Evolutionary conservation across 2,113 vertebrate genomes (phyloP), one percentile per base, ranked within the genome.

Genomic region (Vulpes lagopus): DNA sequence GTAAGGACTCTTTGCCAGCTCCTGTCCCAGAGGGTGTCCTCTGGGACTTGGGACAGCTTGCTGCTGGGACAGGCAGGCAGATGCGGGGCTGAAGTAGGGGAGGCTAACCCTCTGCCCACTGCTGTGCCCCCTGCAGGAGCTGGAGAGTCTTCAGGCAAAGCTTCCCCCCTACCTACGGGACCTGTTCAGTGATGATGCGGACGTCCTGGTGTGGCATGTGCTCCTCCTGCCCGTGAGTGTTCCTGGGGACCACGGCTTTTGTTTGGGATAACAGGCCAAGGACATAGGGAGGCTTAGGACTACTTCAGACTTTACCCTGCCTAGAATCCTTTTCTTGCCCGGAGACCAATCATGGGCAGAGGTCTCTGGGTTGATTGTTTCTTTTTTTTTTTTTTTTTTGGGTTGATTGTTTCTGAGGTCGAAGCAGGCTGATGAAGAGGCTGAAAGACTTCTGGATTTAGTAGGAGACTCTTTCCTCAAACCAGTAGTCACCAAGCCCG

Each of bases 211-310:
- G 30, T 99, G 99, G 99, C 53, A 14, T 0, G 82, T 57, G 0
- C 95, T 99, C 8, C 97, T 99, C 20, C 92, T 99, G 89, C 98
- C 98, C 0, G 98, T 99, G 96, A 94, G 98, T 96, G 12, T 78
- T 74, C 3, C 0, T 0, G 7, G 84, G 62, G 81, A 27, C 6
- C 0, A 0, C 14, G 89, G 73, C 43, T 69, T 49, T 25, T 59
- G 49, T 2, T 7, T 3, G 53, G 49, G 27, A 3, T 25, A 38
- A 3, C 79, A 15, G 82, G 89, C 80, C 22, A 10, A 53, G 16
- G 38, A 14, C 71, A 2, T 10, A 14, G 74, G 67, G 73, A 35
- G 74, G 43, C 49, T 8, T 22, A 15, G 78, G 71, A 2, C 30
- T 3, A n/a, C 43, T 59, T 2, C 15, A 55, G 64, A 69, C 8